Percentiles rank a stretch among this genome's conserved stretches.
Evolutionary conservation across 1,140 invertebrate genomes (phyloP).

Genomic region (Caerostris extrusa): DNA sequence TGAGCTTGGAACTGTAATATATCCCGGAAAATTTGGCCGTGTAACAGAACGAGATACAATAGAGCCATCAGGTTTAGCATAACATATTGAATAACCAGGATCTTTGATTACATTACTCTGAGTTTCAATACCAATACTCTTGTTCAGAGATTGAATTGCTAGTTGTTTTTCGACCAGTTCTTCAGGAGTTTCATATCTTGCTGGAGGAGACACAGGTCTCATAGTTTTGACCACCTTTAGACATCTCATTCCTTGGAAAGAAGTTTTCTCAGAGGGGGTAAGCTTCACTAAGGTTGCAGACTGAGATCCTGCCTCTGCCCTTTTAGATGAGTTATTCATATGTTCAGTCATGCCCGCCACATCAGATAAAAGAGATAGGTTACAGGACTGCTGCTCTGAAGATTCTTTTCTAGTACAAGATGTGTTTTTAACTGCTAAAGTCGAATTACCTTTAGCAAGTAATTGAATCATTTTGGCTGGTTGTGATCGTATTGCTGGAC

Average conservation of each 20-base stretch:
- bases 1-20: not conserved
- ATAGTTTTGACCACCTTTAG: conserved; percentile 51
- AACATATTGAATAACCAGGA: conserved; percentile 68
- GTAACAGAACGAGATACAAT: conserved; percentile 46
- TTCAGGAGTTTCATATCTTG: conserved; percentile 63
- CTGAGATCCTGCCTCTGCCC: not conserved
- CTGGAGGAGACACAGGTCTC: not conserved
- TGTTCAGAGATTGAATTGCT: conserved; percentile 70
- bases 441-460: conserved; percentile 7
- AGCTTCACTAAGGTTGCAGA: conserved; percentile 68
- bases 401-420: not conserved
- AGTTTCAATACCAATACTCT: conserved; percentile 47
- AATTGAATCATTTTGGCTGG: conserved; percentile 58
- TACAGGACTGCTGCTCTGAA: conserved; percentile 38
- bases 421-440: not conserved
- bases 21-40: not conserved
- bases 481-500: not conserved
- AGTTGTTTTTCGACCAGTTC: conserved; percentile 65
- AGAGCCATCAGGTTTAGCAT: conserved; percentile 61
- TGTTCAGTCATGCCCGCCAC: conserved; percentile 65
- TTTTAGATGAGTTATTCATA: not conserved
- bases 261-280: not conserved
- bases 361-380: conserved; percentile 61
- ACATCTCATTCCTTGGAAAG: conserved; percentile 30
- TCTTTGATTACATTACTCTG: conserved; percentile 25